A percentile compares a stretch with the other conserved stretches of the same genome.
Conservation (phyloP, 2,797 vertebrate species). For the Acipenser oxyrinchus region DNA sequence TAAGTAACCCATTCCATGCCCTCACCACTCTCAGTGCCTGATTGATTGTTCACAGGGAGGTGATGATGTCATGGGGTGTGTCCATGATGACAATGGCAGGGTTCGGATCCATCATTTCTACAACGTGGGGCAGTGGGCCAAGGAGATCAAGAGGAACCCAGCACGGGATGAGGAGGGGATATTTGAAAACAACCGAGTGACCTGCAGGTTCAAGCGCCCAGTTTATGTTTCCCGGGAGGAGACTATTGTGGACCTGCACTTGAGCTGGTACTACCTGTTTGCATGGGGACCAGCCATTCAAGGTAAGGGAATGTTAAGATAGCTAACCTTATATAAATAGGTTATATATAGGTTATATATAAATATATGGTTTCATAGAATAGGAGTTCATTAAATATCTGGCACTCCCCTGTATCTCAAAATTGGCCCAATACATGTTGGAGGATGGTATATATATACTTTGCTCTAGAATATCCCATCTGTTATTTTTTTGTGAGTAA, state of each 20-base stretch:
- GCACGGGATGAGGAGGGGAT: slow-evolving; percentile 92
- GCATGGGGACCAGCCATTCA: slow-evolving; percentile 98
- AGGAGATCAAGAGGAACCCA: slow-evolving; percentile 95
- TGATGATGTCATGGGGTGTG: slow-evolving; percentile 97
- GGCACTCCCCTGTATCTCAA: too few species aligned
- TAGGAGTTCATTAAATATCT: too few species aligned
- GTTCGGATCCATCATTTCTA: slow-evolving; percentile 98
- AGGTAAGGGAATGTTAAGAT: slow-evolving; percentile 55
- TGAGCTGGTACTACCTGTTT: slow-evolving; percentile 97
- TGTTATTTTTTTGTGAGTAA: too few species aligned
- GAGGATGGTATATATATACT: too few species aligned
- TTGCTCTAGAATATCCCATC: too few species aligned
- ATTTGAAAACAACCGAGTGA: slow-evolving; percentile 91
- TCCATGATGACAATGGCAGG: slow-evolving; percentile 91
- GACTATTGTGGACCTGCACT: slow-evolving; percentile 89
- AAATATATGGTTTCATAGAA: too few species aligned
- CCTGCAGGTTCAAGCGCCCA: slow-evolving; percentile 90
- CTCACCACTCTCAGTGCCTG: too few species aligned
- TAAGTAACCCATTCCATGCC: too few species aligned
- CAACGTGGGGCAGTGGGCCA: slow-evolving; percentile 97
- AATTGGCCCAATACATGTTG: too few species aligned
- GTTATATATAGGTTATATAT: too few species aligned
- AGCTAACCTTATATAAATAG: too few species aligned
- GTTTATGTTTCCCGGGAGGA: slow-evolving; percentile 91
- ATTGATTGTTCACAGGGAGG: slow-evolving; percentile 65